A percentile compares a stretch with the other conserved stretches of the same genome.
These are phyloP conservation scores for Perdita meconis DNA, from an alignment of 2,888 invertebrate genomes.

Conservation along the genomic window DNA sequence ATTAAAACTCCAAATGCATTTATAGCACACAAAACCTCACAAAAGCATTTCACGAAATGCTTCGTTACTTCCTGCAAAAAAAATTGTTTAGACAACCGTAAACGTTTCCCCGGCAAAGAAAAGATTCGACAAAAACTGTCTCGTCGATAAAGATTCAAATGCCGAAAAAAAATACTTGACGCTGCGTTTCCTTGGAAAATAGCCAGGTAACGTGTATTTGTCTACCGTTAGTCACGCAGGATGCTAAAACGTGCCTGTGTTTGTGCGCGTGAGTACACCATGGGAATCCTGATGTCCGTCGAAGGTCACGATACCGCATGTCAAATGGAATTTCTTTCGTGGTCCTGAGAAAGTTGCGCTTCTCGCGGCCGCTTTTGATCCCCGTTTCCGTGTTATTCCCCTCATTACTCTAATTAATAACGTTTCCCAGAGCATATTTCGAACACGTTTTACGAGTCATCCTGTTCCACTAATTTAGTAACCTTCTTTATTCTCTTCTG, in stretches of 20 bases:
- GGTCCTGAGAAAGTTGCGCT: conserved; percentile 28
- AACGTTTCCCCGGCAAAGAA: too few species aligned
- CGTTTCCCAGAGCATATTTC: too few species aligned
- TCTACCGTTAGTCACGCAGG: conserved; percentile 48
- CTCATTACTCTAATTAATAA: conserved; percentile 21
- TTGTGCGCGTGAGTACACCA: conserved; percentile 41
- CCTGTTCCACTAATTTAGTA: too few species aligned
- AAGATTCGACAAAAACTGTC: background rate
- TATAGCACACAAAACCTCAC: too few species aligned
- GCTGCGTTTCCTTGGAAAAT: conserved; percentile 15
- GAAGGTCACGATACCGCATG: conserved; percentile 25
- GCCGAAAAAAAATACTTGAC: too few species aligned
- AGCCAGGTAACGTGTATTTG: conserved; percentile 51
- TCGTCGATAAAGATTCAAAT: background rate
- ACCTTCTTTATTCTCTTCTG: too few species aligned
- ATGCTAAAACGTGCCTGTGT: conserved; percentile 6
- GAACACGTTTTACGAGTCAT: too few species aligned
- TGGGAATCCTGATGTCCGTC: conserved; percentile 42
- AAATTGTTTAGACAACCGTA: too few species aligned
- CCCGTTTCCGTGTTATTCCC: background rate
- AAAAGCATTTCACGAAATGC: too few species aligned
- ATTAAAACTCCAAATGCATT: too few species aligned
- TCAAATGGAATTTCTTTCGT: conserved; percentile 29
- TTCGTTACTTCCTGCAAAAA: too few species aligned
- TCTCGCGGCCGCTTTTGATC: background rate